Base-by-base conservation (phyloP, 2,113 vertebrate species). In the Marmota monax region DNA sequence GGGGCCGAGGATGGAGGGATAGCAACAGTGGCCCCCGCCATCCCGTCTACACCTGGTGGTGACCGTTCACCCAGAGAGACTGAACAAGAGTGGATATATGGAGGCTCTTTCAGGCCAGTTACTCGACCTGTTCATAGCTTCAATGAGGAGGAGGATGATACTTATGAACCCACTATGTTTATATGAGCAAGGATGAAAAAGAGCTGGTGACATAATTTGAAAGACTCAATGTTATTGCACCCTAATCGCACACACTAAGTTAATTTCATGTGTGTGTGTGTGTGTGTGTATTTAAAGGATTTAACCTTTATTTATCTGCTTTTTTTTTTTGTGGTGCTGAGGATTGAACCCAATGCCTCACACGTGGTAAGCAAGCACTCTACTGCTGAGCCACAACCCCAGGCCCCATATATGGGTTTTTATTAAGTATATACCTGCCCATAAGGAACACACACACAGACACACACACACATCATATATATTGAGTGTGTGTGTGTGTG, bases 61-160 rank as follows among this genome's bases (percentile, higher is more conserved):
- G 8, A 83, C 51, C 0, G 1, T 45, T 63, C 58, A 37, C 9
- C 29, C 12, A 7, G 13, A 51, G 34, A 34, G 48, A 51, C 25
- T 45, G 29, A 72, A 51, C 18, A 53, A 53, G 51, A 73, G 1
- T 25, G 29, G 29, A 37, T 25, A 18, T 18, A 53, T 4, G 23
- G 29, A 0, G 8, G 65, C 25, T 79, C 63, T 45, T 70, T 18
- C 56, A 58, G 0, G 20, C 0, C 56, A 0, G 13, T 58, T 22
- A 58, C 20, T 58, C 1, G 20, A 58, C 56, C 20, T 51, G 45
- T 45, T 45, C 45, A 45, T 51, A 51, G 48, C 56, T 58, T 58
- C 20, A 42, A 16, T 53, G 14, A 53, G 14, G 51, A 53, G 51
- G 51, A 16, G 13, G 51, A 17, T 4, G 14, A 53, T 17, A 80